phyloP scores from a whole-genome alignment of 2,797 vertebrate genomes.

The Poecilia velifera region DNA sequence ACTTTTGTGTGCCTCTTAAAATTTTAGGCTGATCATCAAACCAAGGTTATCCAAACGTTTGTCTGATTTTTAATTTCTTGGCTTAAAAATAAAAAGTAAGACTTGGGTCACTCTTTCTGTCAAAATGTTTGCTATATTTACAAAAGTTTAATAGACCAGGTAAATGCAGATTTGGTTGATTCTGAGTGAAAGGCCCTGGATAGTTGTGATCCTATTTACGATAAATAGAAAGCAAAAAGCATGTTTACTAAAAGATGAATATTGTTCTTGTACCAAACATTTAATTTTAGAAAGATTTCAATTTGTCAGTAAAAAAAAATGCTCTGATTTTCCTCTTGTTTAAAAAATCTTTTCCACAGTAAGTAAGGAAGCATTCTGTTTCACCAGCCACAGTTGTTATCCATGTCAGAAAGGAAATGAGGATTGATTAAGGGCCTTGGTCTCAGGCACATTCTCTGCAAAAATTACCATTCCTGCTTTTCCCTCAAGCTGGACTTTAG shows the following conservation, averaged over 20 bases:
- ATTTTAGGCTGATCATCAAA: too few relatives aligned
- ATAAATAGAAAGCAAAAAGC: neutral
- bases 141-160: neutral
- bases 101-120: neutral
- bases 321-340: neutral
- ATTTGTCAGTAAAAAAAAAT: neutral
- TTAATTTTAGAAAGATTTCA: neutral
- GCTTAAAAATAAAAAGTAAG: neutral
- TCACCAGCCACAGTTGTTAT: conserved; percentile 33
- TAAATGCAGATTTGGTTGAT: neutral
- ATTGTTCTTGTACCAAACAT: neutral
- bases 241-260: neutral
- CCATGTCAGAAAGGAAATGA: conserved; percentile 34
- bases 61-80: neutral
- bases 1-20: too few relatives aligned
- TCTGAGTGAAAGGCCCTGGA: neutral
- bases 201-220: neutral
- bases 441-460: conserved; percentile 7
- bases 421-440: conserved; percentile 32
- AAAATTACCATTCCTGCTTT: conserved; percentile 4
- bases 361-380: conserved; percentile 16
- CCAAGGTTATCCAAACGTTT: neutral
- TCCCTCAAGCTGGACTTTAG: neutral
- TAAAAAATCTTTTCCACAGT: conserved; percentile 12
- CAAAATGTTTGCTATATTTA: neutral